These are phyloP conservation scores for Cercopithecus diana DNA, from an alignment of 2,797 vertebrate genomes.

Conservation along the genomic window DNA sequence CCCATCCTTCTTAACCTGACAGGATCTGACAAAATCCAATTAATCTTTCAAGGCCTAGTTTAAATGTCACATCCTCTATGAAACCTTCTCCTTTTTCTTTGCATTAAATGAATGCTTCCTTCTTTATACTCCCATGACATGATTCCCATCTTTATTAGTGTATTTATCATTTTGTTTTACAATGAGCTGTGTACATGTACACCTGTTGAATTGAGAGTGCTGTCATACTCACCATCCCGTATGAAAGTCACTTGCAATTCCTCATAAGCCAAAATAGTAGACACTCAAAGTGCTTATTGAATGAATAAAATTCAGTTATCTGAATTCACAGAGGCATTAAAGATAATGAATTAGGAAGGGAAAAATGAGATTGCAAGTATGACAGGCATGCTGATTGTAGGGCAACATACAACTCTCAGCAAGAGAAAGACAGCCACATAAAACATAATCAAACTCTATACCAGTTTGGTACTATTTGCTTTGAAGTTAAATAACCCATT, in stretches of 20 bases:
- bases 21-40: constrained; percentile 8
- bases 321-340: neutral
- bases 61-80: neutral
- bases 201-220: neutral
- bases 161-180: neutral
- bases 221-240: neutral
- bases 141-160: neutral
- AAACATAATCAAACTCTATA: neutral
- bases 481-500: neutral
- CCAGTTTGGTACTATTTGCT: neutral
- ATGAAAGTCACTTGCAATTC: neutral
- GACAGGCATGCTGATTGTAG: neutral
- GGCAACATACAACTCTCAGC: neutral
- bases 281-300: neutral
- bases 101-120: neutral
- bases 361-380: neutral
- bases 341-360: neutral
- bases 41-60: constrained; percentile 1
- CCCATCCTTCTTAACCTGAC: neutral
- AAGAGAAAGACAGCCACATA: neutral
- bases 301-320: neutral
- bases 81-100: neutral
- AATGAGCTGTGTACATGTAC: neutral
- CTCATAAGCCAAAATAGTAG: neutral
- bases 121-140: neutral